Evolutionary conservation across 2,797 vertebrate species (phyloP).

Genomic region (Enteromius argenteus): DNA sequence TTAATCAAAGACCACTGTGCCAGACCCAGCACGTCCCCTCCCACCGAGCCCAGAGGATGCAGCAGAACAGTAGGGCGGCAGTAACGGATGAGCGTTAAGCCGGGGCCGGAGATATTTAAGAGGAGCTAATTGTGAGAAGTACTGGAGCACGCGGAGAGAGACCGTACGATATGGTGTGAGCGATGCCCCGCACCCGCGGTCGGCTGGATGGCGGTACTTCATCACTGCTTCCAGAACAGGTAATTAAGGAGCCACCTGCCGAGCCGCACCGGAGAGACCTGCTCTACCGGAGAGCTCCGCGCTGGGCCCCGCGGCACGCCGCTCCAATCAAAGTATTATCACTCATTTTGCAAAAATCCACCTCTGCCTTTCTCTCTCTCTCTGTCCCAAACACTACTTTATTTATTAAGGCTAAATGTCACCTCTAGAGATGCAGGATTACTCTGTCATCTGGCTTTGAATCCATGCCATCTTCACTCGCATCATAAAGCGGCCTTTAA

Average conservation of each 20-base stretch:
- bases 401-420: constrained; percentile 61
- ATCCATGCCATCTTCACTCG: constrained; percentile 12
- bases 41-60: constrained; percentile 47
- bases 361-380: constrained; percentile 20
- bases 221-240: constrained; percentile 74
- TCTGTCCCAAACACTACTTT: constrained; percentile 52
- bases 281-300: constrained; percentile 61
- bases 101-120: constrained; percentile 58
- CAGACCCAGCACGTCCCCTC: constrained; percentile 55
- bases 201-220: constrained; percentile 66
- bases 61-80: constrained; percentile 24
- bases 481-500: neutral
- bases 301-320: constrained; percentile 53
- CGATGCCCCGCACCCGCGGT: constrained; percentile 65
- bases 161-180: constrained; percentile 60
- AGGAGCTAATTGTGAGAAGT: constrained; percentile 65
- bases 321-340: constrained; percentile 62
- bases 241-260: constrained; percentile 79
- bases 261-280: constrained; percentile 62
- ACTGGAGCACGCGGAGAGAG: constrained; percentile 59
- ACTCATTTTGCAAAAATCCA: constrained; percentile 52
- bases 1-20: constrained; percentile 66
- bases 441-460: constrained; percentile 39
- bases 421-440: constrained; percentile 46
- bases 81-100: constrained; percentile 51